Percentiles rank a stretch among this genome's conserved stretches.
phyloP scores from a whole-genome alignment of 2,113 vertebrate genomes.

The Leptodactylus fuscus region DNA sequence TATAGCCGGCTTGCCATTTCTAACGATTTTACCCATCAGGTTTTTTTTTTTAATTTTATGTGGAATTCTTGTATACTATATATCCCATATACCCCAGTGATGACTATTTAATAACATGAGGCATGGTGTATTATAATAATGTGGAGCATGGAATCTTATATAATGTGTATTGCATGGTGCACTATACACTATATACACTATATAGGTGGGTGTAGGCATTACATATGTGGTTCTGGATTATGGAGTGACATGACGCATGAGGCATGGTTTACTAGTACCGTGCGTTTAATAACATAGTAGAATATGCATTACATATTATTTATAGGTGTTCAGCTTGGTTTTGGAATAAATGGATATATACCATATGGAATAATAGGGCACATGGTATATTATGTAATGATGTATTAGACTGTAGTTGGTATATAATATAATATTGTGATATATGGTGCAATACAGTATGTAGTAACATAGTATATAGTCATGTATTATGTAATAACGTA shows the following conservation, averaged over 20 bases:
- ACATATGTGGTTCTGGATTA: too few relatives aligned
- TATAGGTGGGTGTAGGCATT: too few relatives aligned
- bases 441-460: not conserved
- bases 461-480: not conserved
- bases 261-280: not conserved
- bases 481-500: not conserved
- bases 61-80: not conserved
- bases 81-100: not conserved
- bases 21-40: slow-evolving; percentile 13
- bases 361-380: not conserved
- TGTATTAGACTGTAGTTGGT: too few relatives aligned
- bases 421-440: not conserved
- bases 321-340: too few relatives aligned
- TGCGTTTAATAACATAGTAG: not conserved
- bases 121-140: not conserved
- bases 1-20: not conserved
- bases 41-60: not conserved
- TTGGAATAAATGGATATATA: too few relatives aligned
- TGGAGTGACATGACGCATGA: not conserved
- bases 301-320: not conserved
- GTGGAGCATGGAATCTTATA: not conserved
- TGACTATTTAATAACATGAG: not conserved
- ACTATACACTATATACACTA: not conserved
- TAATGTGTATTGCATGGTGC: not conserved
- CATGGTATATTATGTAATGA: not conserved